These are phyloP conservation scores for Polydesmus complanatus DNA, from an alignment of 2,888 invertebrate genomes.

Conservation along the genomic window DNA sequence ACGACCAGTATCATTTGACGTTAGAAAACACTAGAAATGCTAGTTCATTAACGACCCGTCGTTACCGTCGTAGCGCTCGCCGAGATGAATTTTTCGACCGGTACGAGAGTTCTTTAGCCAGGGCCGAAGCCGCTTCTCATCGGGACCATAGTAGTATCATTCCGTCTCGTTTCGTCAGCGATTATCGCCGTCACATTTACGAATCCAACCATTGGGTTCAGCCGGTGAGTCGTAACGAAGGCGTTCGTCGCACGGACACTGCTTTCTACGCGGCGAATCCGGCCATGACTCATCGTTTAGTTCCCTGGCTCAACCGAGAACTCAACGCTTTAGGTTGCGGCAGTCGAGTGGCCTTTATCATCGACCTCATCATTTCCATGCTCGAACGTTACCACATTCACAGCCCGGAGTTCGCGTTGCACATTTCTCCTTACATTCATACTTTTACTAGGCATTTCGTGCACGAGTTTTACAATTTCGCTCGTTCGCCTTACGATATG, in stretches of 20 bases:
- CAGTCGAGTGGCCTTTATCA: conserved; percentile 39
- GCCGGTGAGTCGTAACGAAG: conserved; percentile 56
- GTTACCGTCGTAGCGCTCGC: conserved; percentile 31
- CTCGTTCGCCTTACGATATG: conserved; percentile 74
- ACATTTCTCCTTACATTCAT: conserved; percentile 53
- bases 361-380: conserved; percentile 52
- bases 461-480: conserved; percentile 75
- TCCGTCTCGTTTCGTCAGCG: conserved; percentile 28
- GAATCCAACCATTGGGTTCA: conserved; percentile 58
- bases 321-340: conserved; percentile 51
- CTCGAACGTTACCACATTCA: conserved; percentile 41
- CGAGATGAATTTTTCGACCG: conserved; percentile 17
- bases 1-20: conserved; percentile 58
- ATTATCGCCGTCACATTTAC: conserved; percentile 57
- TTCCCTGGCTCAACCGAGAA: conserved; percentile 80
- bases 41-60: conserved; percentile 22
- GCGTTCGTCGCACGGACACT: conserved; percentile 42
- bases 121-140: too few species aligned
- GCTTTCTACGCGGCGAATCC: conserved; percentile 42
- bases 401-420: conserved; percentile 49
- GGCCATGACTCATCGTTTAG: conserved; percentile 62
- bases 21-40: conserved; percentile 16
- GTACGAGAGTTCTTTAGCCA: conserved; percentile 10
- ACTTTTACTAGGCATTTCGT: conserved; percentile 68
- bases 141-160: background rate